Percentiles rank a stretch among this genome's conserved stretches.
Conservation (phyloP, 2,113 vertebrate genomes). For the Upupa epops region DNA sequence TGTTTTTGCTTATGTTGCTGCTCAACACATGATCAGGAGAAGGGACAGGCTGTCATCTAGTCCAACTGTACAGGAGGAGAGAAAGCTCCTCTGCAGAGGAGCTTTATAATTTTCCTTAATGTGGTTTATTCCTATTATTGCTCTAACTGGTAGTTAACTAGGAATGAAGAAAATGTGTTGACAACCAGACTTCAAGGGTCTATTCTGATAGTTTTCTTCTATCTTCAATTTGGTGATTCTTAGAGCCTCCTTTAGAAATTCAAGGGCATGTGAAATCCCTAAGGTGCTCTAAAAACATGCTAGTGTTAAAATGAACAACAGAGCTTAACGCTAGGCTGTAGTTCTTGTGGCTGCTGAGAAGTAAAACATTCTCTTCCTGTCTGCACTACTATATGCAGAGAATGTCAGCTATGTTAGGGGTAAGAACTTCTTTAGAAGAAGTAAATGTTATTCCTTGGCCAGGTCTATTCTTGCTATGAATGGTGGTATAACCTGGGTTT, state of each 20-base stretch:
- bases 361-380: neutral
- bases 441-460: neutral
- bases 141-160: neutral
- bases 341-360: neutral
- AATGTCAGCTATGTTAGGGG: neutral
- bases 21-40: neutral
- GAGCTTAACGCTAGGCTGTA: neutral
- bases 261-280: neutral
- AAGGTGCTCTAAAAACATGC: neutral
- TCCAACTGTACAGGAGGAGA: neutral
- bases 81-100: neutral
- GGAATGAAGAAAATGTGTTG: conserved; percentile 9
- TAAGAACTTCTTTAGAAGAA: neutral
- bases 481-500: neutral
- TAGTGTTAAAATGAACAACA: neutral
- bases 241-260: neutral
- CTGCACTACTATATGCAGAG: neutral
- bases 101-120: neutral
- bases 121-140: neutral
- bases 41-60: neutral
- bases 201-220: neutral
- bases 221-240: neutral
- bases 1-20: neutral
- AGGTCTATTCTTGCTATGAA: neutral
- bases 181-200: neutral